Base-by-base conservation (phyloP, 35 echinoderm and acorn worm genomes). In the Apostichopus parvimensis region DNA sequence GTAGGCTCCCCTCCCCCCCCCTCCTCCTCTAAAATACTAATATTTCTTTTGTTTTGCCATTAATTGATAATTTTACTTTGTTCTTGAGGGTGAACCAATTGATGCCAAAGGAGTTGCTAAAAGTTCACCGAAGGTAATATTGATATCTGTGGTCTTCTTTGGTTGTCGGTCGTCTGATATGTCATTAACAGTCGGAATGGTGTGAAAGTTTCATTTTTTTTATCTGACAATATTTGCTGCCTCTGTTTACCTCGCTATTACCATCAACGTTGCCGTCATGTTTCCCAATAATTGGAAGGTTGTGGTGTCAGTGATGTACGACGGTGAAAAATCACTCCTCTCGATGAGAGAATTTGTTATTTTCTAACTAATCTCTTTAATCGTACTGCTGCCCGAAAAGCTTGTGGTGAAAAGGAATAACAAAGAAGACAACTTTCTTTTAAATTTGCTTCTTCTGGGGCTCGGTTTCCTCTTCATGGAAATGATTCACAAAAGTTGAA, bases 81-180 rank as follows among this genome's bases (percentile, higher is more conserved):
- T 45, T 80, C 22, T 17, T 45, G 81, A 84, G 81, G 81, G 81
- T 84, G 81, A 84, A 84, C 81, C 81, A 14, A n/a, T 84, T 58
- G 81, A 59, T 23, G 81, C 53, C 81, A 84, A 84, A 59, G 81
- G 81, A 84, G 14, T 59, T 23, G 0, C 81, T 25, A 84, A 84
- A 84, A 84, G 3, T 60, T 84, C 81, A 84, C 81, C 81, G 58
- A 84, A 84, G 81, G 81, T 84, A 84, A 59, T 84, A 57, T 18
- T 56, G 9, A 57, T 59, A 53, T 58, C 9, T 20, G 81, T 84
- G 81, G 20, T 84, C 81, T 8, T 84, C 17, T 18, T 22, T 6
- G 14, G 14, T n/a, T 12, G 58, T 84, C n/a, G n/a, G n/a, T n/a
- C 52, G 25, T 17, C 54, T 84, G 81, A 22, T 59, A n/a, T 80